Conservation (phyloP, 2,113 vertebrate species). For the Scalopus aquaticus region DNA sequence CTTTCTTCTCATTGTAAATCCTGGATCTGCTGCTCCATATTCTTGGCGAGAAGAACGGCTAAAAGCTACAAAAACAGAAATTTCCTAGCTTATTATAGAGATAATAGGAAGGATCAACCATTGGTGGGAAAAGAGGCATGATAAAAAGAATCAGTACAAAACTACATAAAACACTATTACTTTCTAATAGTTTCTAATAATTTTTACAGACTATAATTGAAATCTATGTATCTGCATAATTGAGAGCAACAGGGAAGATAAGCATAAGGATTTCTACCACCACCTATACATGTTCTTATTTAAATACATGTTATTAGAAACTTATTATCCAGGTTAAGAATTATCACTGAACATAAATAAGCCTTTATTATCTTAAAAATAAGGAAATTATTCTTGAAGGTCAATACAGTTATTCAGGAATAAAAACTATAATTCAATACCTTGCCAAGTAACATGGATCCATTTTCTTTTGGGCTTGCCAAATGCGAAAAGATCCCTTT, state of each 20-base stretch:
- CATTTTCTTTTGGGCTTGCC: slow-evolving; percentile 73
- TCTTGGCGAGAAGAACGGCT: slow-evolving; percentile 92
- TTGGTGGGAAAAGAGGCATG: slow-evolving; percentile 19
- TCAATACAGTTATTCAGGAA: slow-evolving; percentile 75
- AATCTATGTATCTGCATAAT: slow-evolving; percentile 44
- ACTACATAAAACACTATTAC: slow-evolving; percentile 27
- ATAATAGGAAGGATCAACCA: slow-evolving; percentile 24
- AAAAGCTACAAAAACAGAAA: slow-evolving; percentile 88
- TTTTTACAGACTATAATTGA: slow-evolving; percentile 11
- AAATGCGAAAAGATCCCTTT: slow-evolving; percentile 71
- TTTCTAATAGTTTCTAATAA: slow-evolving; percentile 32
- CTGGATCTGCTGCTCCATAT: slow-evolving; percentile 91
- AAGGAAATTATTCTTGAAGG: slow-evolving; percentile 67
- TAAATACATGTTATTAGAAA: slow-evolving; percentile 53
- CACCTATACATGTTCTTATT: slow-evolving; percentile 44
- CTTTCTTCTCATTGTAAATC: slow-evolving; percentile 98
- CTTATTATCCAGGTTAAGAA: slow-evolving; percentile 55
- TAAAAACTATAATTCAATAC: slow-evolving; percentile 73
- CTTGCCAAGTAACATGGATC: slow-evolving; percentile 72
- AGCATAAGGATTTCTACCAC: slow-evolving; percentile 40
- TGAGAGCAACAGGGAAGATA: slow-evolving; percentile 57
- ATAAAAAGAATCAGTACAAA: slow-evolving; percentile 54
- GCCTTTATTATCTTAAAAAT: slow-evolving; percentile 49
- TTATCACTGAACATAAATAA: slow-evolving; percentile 50
- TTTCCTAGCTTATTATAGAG: slow-evolving; percentile 47